Evolutionary conservation across 2,113 vertebrate genomes (phyloP), one percentile per base, ranked within the genome.

Genomic region (Pogonocichla stellata): DNA sequence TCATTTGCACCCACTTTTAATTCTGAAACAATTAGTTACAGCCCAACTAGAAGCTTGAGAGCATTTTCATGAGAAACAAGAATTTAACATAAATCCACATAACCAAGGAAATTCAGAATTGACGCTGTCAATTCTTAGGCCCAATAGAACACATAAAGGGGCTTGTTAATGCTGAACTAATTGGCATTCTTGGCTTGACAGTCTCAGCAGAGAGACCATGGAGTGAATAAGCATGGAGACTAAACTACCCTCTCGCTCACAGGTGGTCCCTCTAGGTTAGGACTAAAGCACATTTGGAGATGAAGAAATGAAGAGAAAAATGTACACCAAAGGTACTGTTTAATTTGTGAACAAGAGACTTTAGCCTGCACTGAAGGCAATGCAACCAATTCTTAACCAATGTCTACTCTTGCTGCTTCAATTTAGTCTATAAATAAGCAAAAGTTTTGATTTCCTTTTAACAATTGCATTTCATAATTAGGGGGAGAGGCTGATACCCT

Each of bases 131-230:
- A 94, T 96, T 97, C 94, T 96, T 70, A 92, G 92, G 75, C 94
- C 96, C 93, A 96, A 96, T 95, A 96, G 93, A 97, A 97, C 93
- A 90, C 94, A 96, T 96, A 97, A 96, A 96, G 93, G 93, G 79
- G 81, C 92, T 96, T 96, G 94, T 97, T 97, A 97, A 97, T 95
- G 96, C 95, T 96, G 90, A 96, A 95, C 95, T 97, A 97, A 97
- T 96, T 96, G 95, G 95, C 95, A 96, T 97, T 96, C 95, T 96
- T 95, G 79, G 92, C 81, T 96, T 97, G 95, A 91, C 95, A 97
- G 93, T 95, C 95, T 96, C 96, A 97, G 94, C 88, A 96, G 92
- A 95, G 95, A 95, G 94, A 95, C 93, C 95, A 95, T 90, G 95
- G 74, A 95, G 92, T 95, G 95, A 97, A 97, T 95, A 91, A 97